Conservation (phyloP, 2,797 vertebrate genomes). For the Acanthurus lineatus region DNA sequence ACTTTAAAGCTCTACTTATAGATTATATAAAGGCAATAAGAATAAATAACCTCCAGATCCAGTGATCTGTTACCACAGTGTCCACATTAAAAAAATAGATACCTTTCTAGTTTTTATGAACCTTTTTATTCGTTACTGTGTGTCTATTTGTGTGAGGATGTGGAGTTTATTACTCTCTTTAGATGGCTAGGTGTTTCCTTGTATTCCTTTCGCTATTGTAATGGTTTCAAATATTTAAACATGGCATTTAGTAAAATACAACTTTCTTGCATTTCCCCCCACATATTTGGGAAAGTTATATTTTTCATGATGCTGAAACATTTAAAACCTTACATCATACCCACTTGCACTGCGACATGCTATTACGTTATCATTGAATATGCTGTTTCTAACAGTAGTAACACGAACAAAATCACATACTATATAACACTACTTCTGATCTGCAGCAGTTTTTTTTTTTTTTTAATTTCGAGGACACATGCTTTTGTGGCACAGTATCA, state of each 20-base stretch:
- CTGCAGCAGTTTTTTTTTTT: too few species aligned
- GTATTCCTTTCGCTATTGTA: too few species aligned
- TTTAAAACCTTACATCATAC: not conserved
- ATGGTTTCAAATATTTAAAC: not conserved
- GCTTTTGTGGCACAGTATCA: not conserved
- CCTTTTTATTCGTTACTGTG: not conserved
- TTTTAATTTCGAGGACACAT: accelerated
- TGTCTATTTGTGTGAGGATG: not conserved
- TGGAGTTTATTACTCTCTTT: not conserved
- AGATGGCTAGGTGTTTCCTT: too few species aligned
- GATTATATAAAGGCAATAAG: not conserved
- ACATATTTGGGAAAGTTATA: not conserved
- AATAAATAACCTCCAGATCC: not conserved
- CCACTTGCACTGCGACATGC: not conserved
- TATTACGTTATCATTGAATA: not conserved
- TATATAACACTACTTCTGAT: not conserved
- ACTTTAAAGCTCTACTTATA: not conserved
- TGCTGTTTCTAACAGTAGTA: not conserved
- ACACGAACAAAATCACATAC: not conserved
- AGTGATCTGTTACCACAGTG: not conserved
- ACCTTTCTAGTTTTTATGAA: too few species aligned
- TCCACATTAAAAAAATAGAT: too few species aligned
- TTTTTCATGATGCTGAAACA: not conserved
- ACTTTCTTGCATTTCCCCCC: not conserved
- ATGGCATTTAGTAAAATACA: too few species aligned